Evolutionary conservation across 1,140 invertebrate genomes (phyloP).

Genomic region (Drosophila pallidifrons): DNA sequence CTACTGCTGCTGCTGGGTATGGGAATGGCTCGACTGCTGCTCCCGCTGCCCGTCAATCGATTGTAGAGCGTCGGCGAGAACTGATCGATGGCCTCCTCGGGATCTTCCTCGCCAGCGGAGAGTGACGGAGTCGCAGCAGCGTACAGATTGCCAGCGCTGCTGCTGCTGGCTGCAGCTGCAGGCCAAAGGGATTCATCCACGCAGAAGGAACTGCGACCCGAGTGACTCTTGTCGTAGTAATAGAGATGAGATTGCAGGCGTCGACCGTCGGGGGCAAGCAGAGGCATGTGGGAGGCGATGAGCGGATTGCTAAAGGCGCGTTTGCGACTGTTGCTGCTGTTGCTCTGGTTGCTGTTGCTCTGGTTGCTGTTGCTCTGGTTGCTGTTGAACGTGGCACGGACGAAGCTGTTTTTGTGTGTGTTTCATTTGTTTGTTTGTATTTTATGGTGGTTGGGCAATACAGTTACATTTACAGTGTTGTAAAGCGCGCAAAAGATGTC

Average conservation of each 20-base stretch:
- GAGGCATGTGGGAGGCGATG: conserved; percentile 48
- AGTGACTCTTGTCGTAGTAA: conserved; percentile 70
- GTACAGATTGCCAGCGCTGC: conserved; percentile 68
- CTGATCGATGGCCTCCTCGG: conserved; percentile 78
- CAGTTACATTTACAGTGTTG: conserved; percentile 18
- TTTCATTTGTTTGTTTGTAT: conserved; percentile 6
- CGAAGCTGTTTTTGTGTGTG: conserved; percentile 10
- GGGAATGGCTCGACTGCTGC: conserved; percentile 56
- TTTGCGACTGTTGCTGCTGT: conserved; percentile 57
- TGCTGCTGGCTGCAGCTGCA: background rate
- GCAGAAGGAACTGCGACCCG: conserved; percentile 76
- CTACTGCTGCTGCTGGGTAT: conserved; percentile 71
- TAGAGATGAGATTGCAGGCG: conserved; percentile 70
- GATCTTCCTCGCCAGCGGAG: conserved; percentile 54
- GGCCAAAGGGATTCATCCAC: conserved; percentile 76
- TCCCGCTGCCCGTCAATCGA: background rate
- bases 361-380: conserved; percentile 24
- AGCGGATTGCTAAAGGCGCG: conserved; percentile 80
- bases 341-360: conserved; percentile 21
- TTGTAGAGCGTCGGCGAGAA: conserved; percentile 76
- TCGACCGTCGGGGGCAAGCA: conserved; percentile 26
- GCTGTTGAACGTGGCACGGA: conserved; percentile 24
- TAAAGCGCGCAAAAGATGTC: conserved; percentile 24
- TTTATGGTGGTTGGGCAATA: background rate
- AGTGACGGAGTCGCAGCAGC: conserved; percentile 9